Evolutionary conservation across 2,113 vertebrate genomes (phyloP), one percentile per base, ranked within the genome.

Genomic region (Megaptera novaeangliae): DNA sequence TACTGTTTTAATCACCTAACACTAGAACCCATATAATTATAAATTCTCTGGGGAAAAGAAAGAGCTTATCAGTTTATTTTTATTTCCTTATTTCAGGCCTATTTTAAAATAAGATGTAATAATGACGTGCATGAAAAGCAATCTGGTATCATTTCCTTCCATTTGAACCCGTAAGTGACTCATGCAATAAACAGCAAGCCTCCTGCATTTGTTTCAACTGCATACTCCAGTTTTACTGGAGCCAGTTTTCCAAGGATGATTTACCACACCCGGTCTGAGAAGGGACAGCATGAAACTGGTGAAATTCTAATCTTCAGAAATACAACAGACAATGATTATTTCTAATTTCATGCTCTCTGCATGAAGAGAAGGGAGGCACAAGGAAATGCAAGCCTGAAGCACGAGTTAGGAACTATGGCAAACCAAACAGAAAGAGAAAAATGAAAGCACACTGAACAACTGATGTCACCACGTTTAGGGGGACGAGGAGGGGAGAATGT

Each of bases 371-470:
- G 1, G 3, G 34, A 91, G 49, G 29, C 85, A 63, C 11, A 15
- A 23, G 41, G 46, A 78, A 68, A 69, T 9, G n/a, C 1, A 46
- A 72, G 75, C 55, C 34, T 74, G 77, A 66, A 80, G 21, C n/a
- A 5, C 1, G 0, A 1, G 11, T 20, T 27, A 66, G 88, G 49
- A 92, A 63, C 49, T 6, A 5, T n/a, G 46, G 36, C 49, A 81
- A 94, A 57, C n/a, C 66, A 86, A 88, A 90, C 13, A 77, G 90
- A 94, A 84, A 82, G 31, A 46, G 55, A 77, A 88, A 88, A 95
- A 94, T 29, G 66, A 95, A 93, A 95, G 75, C n/a, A 78, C 25
- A 5, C 0, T 29, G 27, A 78, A 64, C n/a, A 64, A 46, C 8
- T 12, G 29, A 71, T 0, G 23, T 20, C 29, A n/a, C 6, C 41